phyloP scores from a whole-genome alignment of 2,113 vertebrate species.

The Halichoerus grypus region DNA sequence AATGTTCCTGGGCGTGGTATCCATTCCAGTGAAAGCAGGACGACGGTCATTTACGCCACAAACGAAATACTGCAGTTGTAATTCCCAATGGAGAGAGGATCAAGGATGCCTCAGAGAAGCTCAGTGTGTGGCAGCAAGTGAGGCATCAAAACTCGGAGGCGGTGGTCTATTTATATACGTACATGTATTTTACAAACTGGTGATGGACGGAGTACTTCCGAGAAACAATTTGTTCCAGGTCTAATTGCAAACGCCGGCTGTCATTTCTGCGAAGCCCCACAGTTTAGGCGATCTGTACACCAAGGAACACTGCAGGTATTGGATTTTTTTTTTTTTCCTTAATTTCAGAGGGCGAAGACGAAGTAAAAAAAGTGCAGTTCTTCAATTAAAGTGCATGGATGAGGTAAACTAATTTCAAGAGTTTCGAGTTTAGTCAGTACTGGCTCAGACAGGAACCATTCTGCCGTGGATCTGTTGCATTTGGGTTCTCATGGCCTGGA shows the following conservation, averaged over 20 bases:
- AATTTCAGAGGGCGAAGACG: slow-evolving; percentile 90
- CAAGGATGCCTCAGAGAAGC: slow-evolving; percentile 79
- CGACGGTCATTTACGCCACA: slow-evolving; percentile 81
- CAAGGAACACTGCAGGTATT: slow-evolving; percentile 87
- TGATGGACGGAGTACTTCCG: slow-evolving; percentile 84
- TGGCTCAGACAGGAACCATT: slow-evolving; percentile 98
- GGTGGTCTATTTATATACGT: slow-evolving; percentile 87
- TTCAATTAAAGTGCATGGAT: slow-evolving; percentile 99
- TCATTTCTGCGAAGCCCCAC: slow-evolving; percentile 84
- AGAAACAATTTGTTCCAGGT: slow-evolving; percentile 88
- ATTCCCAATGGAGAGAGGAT: slow-evolving; percentile 84
- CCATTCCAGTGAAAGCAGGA: slow-evolving; percentile 87
- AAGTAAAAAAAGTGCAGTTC: slow-evolving; percentile 97
- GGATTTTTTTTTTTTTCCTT: neutral
- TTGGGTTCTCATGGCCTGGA: slow-evolving; percentile 96
- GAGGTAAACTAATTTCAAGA: slow-evolving; percentile 98
- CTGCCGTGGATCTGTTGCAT: slow-evolving; percentile 98
- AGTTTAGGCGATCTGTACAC: slow-evolving; percentile 86
- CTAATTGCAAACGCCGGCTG: slow-evolving; percentile 78
- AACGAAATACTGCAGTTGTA: slow-evolving; percentile 85
- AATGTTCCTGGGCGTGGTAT: slow-evolving; percentile 87
- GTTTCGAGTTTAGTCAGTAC: slow-evolving; percentile 90
- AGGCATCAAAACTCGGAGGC: slow-evolving; percentile 82
- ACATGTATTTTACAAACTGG: slow-evolving; percentile 88
- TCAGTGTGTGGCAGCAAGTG: slow-evolving; percentile 87